These are phyloP conservation scores for Baccha elongata DNA, from an alignment of 2,888 invertebrate species.

Conservation along the genomic window DNA sequence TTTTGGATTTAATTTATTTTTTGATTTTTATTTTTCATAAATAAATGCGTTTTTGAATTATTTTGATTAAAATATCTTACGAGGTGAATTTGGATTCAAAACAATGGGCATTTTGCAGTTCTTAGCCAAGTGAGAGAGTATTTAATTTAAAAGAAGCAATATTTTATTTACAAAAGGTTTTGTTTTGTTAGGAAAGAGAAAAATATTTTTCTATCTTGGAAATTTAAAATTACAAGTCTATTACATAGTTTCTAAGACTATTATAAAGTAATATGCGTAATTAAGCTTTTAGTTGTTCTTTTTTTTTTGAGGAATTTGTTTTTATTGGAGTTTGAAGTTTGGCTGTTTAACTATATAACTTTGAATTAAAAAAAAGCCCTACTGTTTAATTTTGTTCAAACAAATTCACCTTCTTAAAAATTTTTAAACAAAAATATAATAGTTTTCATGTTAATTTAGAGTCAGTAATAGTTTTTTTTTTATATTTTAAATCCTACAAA, in stretches of 20 bases:
- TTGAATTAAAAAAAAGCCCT: no score
- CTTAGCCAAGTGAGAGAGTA: background rate
- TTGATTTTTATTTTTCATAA: conserved; percentile 13
- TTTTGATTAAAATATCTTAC: background rate
- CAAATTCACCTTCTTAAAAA: conserved; percentile 25
- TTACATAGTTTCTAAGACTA: background rate
- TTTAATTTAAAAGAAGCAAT: background rate
- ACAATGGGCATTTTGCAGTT: background rate
- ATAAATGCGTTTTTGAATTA: conserved; percentile 41
- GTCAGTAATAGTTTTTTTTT: conserved; percentile 27
- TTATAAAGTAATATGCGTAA: background rate
- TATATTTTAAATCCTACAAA: conserved; percentile 46
- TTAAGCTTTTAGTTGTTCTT: background rate
- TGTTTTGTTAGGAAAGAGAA: background rate
- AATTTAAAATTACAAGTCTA: conserved; percentile 2
- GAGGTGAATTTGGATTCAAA: conserved; percentile 19
- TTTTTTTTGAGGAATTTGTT: background rate
- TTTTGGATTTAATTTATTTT: conserved; percentile 5
- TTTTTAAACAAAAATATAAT: background rate
- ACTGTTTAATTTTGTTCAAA: background rate
- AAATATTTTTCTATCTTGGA: background rate
- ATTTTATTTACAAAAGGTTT: background rate
- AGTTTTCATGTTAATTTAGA: conserved; percentile 33
- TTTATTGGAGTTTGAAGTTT: background rate
- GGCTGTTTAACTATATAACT: background rate